Evolutionary conservation across 2,888 invertebrate genomes (phyloP).

Genomic region (Ennomos quercinarius): DNA sequence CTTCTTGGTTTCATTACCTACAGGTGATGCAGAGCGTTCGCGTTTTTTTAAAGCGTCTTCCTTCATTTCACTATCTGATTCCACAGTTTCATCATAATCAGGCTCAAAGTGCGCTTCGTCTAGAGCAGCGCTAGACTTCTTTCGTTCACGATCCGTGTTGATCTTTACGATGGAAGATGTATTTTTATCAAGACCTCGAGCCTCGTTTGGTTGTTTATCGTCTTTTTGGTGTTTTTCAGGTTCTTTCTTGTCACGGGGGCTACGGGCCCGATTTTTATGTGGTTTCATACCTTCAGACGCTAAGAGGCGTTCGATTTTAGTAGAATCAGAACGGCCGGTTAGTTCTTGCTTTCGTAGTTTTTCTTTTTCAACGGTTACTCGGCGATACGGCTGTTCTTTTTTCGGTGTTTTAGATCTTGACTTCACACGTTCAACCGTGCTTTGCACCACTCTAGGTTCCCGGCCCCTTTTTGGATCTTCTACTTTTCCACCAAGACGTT

Average conservation of each 20-base stretch:
- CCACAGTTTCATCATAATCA: constrained; percentile 88
- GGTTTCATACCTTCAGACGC: constrained; percentile 56
- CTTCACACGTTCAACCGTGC: constrained; percentile 83
- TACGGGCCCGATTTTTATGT: constrained; percentile 52
- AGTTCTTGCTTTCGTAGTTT: constrained; percentile 70
- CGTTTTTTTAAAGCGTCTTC: constrained; percentile 77
- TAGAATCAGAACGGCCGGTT: constrained; percentile 50
- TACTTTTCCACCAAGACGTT: constrained; percentile 91
- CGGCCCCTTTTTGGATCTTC: constrained; percentile 84
- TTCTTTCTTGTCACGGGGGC: constrained; percentile 59
- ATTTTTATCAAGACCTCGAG: constrained; percentile 51
- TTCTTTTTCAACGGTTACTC: constrained; percentile 80
- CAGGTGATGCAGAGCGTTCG: constrained; percentile 66
- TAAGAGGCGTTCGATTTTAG: constrained; percentile 62
- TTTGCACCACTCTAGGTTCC: constrained; percentile 83
- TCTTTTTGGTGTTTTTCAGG: constrained; percentile 59
- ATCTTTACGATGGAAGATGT: constrained; percentile 44
- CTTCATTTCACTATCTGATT: constrained; percentile 87
- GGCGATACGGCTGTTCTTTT: constrained; percentile 75
- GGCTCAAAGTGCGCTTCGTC: constrained; percentile 91
- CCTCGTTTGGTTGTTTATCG: constrained; percentile 52
- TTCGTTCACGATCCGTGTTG: constrained; percentile 78
- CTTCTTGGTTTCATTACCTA: constrained; percentile 64
- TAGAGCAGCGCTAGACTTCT: constrained; percentile 85
- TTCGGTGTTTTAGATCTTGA: constrained; percentile 82